Conservation (phyloP, 2,888 invertebrate genomes). For the Cartodere bifasciata region DNA sequence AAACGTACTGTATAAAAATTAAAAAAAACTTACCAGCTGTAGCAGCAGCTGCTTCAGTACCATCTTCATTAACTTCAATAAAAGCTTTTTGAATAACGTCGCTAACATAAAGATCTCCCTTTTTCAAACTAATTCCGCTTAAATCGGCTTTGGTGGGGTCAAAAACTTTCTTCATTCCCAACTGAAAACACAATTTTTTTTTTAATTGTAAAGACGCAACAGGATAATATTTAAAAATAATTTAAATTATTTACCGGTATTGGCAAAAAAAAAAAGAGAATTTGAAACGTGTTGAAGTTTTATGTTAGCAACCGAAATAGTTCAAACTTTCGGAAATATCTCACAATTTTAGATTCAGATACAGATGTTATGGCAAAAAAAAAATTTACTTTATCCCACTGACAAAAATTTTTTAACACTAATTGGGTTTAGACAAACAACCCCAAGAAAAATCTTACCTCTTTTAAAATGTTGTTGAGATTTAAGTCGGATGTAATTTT, state of each 20-base stretch:
- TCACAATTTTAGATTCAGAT: no score
- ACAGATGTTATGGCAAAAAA: not conserved
- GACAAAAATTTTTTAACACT: not conserved
- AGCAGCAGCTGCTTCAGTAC: conserved; percentile 32
- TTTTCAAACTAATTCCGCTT: conserved; percentile 20
- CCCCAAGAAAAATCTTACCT: conserved; percentile 18
- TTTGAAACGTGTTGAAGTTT: no score
- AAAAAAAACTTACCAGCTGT: conserved; percentile 27
- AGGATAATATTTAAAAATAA: no score
- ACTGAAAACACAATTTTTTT: conserved; percentile 17
- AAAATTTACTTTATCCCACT: not conserved
- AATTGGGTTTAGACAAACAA: no score
- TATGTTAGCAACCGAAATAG: no score
- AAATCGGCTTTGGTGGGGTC: conserved; percentile 20
- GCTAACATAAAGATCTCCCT: conserved; percentile 20
- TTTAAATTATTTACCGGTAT: no score
- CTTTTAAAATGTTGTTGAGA: conserved; percentile 18
- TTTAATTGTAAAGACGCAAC: no score
- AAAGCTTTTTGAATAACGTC: conserved; percentile 30
- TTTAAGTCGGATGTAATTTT: conserved; percentile 17
- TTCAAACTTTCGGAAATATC: no score
- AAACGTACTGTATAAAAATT: conserved; percentile 2
- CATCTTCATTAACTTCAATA: conserved; percentile 30
- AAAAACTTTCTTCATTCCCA: conserved; percentile 19
- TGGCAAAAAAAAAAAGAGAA: no score